These are phyloP conservation scores for Cyclargus thomasi DNA, from an alignment of 1,140 invertebrate species.

Conservation along the genomic window DNA sequence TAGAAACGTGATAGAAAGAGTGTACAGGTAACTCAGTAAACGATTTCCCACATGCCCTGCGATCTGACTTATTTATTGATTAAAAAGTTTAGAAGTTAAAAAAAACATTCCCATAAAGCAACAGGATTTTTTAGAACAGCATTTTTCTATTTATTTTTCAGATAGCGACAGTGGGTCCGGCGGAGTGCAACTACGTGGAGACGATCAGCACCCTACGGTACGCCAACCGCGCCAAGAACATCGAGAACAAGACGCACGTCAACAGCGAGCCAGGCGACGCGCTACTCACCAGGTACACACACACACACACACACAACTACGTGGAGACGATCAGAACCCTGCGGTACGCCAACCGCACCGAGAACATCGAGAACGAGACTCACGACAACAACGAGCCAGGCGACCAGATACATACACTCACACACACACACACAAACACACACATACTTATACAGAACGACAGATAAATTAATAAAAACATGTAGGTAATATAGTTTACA, in stretches of 20 bases:
- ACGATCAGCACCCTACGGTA: conserved; percentile 97
- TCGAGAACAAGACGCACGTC: conserved; percentile 95
- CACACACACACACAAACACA: not conserved
- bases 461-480: no score
- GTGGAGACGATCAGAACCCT: conserved; percentile 98
- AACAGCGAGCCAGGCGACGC: conserved; percentile 99
- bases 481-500: no score
- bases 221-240: conserved; percentile 97
- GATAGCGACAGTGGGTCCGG: conserved; percentile 95
- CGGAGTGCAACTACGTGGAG: conserved; percentile 97
- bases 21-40: no score
- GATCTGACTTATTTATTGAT: no score
- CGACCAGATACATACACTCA: conserved; percentile 80
- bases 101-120: no score
- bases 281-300: conserved; percentile 83
- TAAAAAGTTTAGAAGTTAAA: no score
- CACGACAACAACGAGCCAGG: conserved; percentile 98
- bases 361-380: conserved; percentile 97
- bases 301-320: conserved; percentile 71
- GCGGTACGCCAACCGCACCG: conserved; percentile 85
- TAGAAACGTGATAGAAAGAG: no score
- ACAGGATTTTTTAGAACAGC: no score
- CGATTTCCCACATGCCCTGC: no score
- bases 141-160: conserved; percentile 27
- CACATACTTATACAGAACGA: no score